These are phyloP conservation scores for Alloscopus bannaensis DNA, from an alignment of 2,888 invertebrate genomes.

Conservation along the genomic window DNA sequence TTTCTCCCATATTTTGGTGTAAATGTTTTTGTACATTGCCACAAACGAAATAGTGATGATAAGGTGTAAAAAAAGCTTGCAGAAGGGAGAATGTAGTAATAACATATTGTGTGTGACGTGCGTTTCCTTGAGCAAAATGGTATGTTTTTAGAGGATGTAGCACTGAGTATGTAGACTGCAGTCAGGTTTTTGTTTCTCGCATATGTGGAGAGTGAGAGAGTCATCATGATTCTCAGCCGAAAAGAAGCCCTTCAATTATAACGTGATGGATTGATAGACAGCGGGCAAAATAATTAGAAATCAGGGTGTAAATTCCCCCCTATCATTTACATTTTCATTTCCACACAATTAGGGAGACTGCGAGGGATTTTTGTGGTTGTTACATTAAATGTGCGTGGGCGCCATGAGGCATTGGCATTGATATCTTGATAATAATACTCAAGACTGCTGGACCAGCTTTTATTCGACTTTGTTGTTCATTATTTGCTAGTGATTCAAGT, in stretches of 20 bases:
- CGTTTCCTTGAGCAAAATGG: conserved; percentile 33
- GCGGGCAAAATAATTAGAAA: conserved; percentile 61
- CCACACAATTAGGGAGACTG: conserved; percentile 46
- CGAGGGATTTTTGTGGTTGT: background rate
- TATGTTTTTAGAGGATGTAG: too few relatives aligned
- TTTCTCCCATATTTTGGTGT: too few relatives aligned
- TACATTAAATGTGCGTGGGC: conserved; percentile 45
- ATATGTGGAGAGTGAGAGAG: background rate
- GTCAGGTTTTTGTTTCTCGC: background rate
- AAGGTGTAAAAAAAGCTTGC: conserved; percentile 1
- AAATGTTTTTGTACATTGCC: too few relatives aligned
- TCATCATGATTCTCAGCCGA: conserved; percentile 8
- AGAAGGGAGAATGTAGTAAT: background rate
- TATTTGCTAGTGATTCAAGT: too few relatives aligned
- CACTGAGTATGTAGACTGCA: too few relatives aligned
- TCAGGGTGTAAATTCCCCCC: conserved; percentile 38
- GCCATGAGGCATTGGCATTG: too few relatives aligned
- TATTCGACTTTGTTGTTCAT: conserved; percentile 1
- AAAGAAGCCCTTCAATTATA: conserved; percentile 48
- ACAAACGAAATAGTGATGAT: too few relatives aligned
- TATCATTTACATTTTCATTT: conserved; percentile 54
- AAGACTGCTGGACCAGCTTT: background rate
- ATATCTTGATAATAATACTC: conserved; percentile 11
- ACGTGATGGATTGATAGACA: conserved; percentile 61
- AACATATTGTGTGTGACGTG: conserved; percentile 25